phyloP scores from a whole-genome alignment of 2,113 vertebrate genomes.

The Tachysurus fulvidraco region DNA sequence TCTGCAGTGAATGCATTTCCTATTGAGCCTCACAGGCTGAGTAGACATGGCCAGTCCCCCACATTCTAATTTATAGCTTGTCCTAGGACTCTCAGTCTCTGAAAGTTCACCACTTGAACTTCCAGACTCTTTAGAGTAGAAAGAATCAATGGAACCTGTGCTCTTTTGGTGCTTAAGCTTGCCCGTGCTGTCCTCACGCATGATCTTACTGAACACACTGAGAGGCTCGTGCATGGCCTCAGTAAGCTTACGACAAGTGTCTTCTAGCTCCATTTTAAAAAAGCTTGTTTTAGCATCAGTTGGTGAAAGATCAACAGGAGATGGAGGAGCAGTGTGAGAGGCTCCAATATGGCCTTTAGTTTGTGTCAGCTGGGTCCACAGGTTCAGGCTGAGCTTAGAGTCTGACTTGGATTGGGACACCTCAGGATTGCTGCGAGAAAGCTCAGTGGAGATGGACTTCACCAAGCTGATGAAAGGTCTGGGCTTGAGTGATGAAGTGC shows the following conservation, averaged over 20 bases:
- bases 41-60: constrained; percentile 62
- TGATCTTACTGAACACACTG: constrained; percentile 83
- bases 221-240: constrained; percentile 79
- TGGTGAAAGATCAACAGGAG: constrained; percentile 74
- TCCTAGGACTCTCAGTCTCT: constrained; percentile 52
- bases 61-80: constrained; percentile 48
- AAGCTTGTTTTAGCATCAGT: constrained; percentile 74
- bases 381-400: constrained; percentile 79
- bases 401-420: constrained; percentile 81
- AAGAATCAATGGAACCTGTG: constrained; percentile 54
- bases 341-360: constrained; percentile 71
- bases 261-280: constrained; percentile 84
- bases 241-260: constrained; percentile 74
- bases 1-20: constrained; percentile 37
- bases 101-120: constrained; percentile 49
- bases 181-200: constrained; percentile 76
- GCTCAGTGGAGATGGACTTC: constrained; percentile 82
- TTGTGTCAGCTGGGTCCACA: constrained; percentile 80
- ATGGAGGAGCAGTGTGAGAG: constrained; percentile 80
- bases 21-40: constrained; percentile 56
- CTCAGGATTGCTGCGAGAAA: constrained; percentile 75
- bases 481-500: constrained; percentile 70
- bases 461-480: constrained; percentile 78
- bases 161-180: constrained; percentile 66
- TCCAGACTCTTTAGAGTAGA: constrained; percentile 52